These are phyloP conservation scores for Egretta garzetta DNA, from an alignment of 2,113 vertebrate species.

Conservation along the genomic window DNA sequence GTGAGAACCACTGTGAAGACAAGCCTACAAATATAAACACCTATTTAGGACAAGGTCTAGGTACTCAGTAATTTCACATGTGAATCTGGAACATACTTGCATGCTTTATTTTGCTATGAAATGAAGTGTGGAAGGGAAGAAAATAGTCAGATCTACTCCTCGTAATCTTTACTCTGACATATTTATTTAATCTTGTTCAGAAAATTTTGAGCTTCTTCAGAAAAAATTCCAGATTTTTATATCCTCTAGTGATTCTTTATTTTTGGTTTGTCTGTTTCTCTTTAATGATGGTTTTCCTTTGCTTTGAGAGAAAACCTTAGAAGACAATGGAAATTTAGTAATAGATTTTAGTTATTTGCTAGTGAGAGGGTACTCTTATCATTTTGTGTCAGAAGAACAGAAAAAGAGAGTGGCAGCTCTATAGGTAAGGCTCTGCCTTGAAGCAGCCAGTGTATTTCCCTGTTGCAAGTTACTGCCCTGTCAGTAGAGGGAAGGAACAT, in stretches of 20 bases:
- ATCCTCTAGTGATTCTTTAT: not conserved
- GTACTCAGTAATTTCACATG: not conserved
- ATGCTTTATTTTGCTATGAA: slow-evolving; percentile 24
- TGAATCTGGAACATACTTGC: not conserved
- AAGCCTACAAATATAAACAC: slow-evolving; percentile 11
- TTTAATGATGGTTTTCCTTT: not conserved
- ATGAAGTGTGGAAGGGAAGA: not conserved
- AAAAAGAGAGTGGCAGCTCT: not conserved
- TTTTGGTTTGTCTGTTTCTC: not conserved
- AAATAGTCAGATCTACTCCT: slow-evolving; percentile 20
- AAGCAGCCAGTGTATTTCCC: not conserved
- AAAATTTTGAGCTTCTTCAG: slow-evolving; percentile 16
- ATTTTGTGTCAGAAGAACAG: not conserved
- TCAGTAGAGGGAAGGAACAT: not conserved
- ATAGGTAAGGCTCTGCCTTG: not conserved
- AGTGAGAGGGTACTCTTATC: not conserved
- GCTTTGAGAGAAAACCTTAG: not conserved
- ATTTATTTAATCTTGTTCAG: slow-evolving; percentile 13
- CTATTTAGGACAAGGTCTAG: slow-evolving; percentile 28
- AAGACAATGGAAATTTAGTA: not conserved
- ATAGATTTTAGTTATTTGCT: not conserved
- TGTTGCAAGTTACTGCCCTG: not conserved
- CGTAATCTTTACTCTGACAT: slow-evolving; percentile 22
- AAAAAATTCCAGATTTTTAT: not conserved
- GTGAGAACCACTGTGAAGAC: not conserved